These are phyloP conservation scores for Chlorospingus flavigularis DNA, from an alignment of 2,797 vertebrate species.

Conservation along the genomic window DNA sequence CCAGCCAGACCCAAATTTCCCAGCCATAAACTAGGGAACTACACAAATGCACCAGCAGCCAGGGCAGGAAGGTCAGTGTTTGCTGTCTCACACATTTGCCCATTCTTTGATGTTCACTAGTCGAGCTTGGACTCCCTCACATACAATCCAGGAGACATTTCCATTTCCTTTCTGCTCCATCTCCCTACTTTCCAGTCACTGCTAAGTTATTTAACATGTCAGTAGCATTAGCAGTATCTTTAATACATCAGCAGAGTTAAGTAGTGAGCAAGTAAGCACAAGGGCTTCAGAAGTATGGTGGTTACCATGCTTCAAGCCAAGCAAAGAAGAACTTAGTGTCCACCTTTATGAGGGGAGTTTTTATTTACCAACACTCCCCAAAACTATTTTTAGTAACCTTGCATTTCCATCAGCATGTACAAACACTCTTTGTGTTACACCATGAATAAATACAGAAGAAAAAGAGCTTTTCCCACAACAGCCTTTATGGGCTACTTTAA, in stretches of 20 bases:
- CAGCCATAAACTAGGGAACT: not conserved
- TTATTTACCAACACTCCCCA: not conserved
- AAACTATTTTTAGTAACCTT: not conserved
- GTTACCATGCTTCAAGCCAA: not conserved
- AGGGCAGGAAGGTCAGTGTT: not conserved
- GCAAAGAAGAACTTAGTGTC: not conserved
- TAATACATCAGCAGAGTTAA: not conserved
- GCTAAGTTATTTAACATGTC: not conserved
- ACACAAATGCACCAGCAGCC: not conserved
- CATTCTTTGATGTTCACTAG: not conserved
- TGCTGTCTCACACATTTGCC: not conserved
- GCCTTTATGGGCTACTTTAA: slow-evolving; percentile 40
- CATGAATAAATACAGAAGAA: slow-evolving; percentile 14
- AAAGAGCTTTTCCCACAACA: slow-evolving; percentile 46
- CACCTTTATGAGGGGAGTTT: not conserved
- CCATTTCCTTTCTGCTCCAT: not conserved
- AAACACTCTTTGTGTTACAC: not conserved
- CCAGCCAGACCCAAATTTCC: not conserved
- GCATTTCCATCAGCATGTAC: not conserved
- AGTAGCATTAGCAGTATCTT: not conserved
- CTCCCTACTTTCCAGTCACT: not conserved
- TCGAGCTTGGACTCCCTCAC: not conserved
- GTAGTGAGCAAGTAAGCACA: not conserved
- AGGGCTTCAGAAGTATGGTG: not conserved
- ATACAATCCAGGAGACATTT: not conserved